These are phyloP conservation scores for Raja brachyura DNA, from an alignment of 2,113 vertebrate species.

Conservation along the genomic window DNA sequence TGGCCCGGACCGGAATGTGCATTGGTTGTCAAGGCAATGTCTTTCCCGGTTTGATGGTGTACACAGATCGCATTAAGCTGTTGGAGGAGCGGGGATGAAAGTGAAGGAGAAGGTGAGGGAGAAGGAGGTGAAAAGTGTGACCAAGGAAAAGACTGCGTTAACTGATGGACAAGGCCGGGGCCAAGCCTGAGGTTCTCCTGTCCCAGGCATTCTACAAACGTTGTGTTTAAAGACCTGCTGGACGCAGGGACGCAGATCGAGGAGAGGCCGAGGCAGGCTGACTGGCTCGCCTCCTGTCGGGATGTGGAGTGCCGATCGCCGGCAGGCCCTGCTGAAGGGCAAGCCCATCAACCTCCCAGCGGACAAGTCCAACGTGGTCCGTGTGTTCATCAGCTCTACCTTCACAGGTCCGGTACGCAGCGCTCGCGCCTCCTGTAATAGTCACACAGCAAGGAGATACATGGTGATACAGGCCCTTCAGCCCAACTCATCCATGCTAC, in stretches of 20 bases:
- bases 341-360: slow-evolving; percentile 41
- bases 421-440: neutral
- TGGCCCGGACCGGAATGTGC: neutral
- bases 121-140: neutral
- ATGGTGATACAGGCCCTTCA: no score
- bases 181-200: no score
- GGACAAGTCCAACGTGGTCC: slow-evolving; percentile 52
- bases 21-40: neutral
- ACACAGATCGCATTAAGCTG: neutral
- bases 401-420: slow-evolving; percentile 61
- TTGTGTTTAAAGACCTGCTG: neutral
- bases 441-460: no score
- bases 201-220: neutral
- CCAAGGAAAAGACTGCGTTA: no score
- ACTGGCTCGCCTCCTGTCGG: neutral
- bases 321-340: slow-evolving; percentile 42
- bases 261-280: neutral
- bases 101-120: neutral
- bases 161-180: neutral
- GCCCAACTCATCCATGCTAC: no score
- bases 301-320: slow-evolving; percentile 20
- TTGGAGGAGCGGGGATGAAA: neutral
- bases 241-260: neutral
- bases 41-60: neutral
- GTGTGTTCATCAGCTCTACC: slow-evolving; percentile 63